Evolutionary conservation across 2,888 invertebrate species (phyloP), one percentile per base, ranked within the genome.

Genomic region (Apamea crenata): DNA sequence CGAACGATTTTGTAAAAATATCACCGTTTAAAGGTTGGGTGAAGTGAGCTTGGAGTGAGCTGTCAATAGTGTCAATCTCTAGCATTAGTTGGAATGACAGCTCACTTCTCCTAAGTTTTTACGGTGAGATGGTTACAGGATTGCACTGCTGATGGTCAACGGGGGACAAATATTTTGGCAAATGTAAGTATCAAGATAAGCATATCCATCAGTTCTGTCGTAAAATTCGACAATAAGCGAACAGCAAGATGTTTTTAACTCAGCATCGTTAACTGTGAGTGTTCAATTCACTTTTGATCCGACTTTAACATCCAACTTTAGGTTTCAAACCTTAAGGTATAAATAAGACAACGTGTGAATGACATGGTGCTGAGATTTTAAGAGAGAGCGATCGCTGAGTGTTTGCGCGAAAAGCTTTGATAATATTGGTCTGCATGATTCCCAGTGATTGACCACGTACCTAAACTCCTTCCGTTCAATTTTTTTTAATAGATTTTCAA

Each of bases 221-320:
- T 82, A 56, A 81, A 59, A 71, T 67, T 56, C 50, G 36, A 59
- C 47, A 68, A 47, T 73, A 85, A 82, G 61, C 53, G 61, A 59
- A 70, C 65, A 82, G 71, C 75, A 66, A 53, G 25, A 67, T 76
- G 76, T 40, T 86, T 82, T 82, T 83, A 83, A 77, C 44, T 72
- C 25, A 29, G 32, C 63, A 68, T 78, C 78, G 73, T 84, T 84
- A 84, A 71, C 78, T 73, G 68, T 86, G 82, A 81, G 74, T 63
- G 67, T 87, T 87, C 66, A 78, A 74, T 87, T 87, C 87, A 87
- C 74, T 87, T 84, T 87, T 84, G 87, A 84, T 78, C 84, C 78
- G 29, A 71, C 70, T 84, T 84, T 83, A 77, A 86, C 56, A 85
- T 85, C 81, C 53, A 53, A 85, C 82, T 85, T 81, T 47, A 74